These are phyloP conservation scores for Paracyclopina nana DNA, from an alignment of 1,140 invertebrate species.

Conservation along the genomic window DNA sequence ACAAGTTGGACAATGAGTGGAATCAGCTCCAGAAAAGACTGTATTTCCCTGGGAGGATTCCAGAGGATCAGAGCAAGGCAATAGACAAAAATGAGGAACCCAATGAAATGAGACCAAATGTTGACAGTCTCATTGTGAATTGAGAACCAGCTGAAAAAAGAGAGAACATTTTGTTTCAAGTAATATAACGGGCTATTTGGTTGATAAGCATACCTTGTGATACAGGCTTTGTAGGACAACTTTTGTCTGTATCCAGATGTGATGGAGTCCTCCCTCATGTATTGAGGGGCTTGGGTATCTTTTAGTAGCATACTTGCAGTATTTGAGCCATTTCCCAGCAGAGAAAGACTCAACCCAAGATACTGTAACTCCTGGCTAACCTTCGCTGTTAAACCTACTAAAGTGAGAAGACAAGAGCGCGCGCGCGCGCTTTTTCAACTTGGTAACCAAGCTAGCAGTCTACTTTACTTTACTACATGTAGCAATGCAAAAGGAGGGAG, in stretches of 20 bases:
- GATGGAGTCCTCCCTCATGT: constrained; percentile 1
- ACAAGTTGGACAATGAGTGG: not conserved
- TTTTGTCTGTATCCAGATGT: not conserved
- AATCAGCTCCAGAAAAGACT: not conserved
- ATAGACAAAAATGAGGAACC: constrained; percentile 1
- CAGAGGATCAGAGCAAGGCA: not conserved
- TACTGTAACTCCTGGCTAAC: too few relatives aligned
- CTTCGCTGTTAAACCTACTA: too few relatives aligned
- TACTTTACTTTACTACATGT: too few relatives aligned
- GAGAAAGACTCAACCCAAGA: too few relatives aligned
- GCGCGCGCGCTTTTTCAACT: too few relatives aligned
- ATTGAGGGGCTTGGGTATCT: not conserved
- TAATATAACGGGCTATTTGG: too few relatives aligned
- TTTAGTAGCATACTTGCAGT: constrained; percentile 2
- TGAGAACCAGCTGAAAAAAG: not conserved
- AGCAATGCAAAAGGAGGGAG: too few relatives aligned
- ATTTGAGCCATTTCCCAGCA: too few relatives aligned
- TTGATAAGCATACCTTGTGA: too few relatives aligned
- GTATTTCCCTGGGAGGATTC: not conserved
- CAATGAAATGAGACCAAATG: not conserved
- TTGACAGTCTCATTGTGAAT: constrained; percentile 1
- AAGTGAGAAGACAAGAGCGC: too few relatives aligned
- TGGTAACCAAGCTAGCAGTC: too few relatives aligned
- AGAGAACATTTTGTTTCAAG: not conserved
- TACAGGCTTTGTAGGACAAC: not conserved